A percentile compares a stretch with the other conserved stretches of the same genome.
These are phyloP conservation scores for Mola mola DNA, from an alignment of 2,113 vertebrate species.

Conservation along the genomic window DNA sequence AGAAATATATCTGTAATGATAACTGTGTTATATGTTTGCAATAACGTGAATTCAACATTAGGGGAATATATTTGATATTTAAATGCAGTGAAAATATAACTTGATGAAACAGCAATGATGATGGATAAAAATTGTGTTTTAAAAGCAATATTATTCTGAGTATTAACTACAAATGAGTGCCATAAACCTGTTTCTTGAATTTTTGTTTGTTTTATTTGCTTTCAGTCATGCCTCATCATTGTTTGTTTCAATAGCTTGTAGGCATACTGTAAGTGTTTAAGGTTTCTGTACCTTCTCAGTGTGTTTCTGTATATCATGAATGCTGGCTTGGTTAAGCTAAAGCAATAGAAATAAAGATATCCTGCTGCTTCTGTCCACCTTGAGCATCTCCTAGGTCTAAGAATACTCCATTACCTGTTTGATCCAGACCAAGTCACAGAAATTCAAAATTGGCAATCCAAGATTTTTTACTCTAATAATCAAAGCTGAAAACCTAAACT, in stretches of 20 bases:
- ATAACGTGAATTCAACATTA: constrained; percentile 75
- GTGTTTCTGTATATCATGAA: constrained; percentile 73
- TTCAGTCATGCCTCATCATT: constrained; percentile 56
- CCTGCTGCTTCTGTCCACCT: constrained; percentile 67
- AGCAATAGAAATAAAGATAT: constrained; percentile 73
- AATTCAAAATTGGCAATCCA: too few relatives aligned
- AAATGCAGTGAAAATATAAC: constrained; percentile 68
- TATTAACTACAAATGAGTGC: constrained; percentile 64
- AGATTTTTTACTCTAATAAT: too few relatives aligned
- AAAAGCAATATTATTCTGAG: constrained; percentile 76
- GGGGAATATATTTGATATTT: constrained; percentile 81
- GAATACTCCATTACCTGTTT: too few relatives aligned
- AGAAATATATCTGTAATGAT: constrained; percentile 69
- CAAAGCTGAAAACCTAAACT: too few relatives aligned
- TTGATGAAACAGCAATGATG: constrained; percentile 44
- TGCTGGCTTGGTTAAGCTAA: constrained; percentile 69
- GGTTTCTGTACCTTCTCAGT: constrained; percentile 69
- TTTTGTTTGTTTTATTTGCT: constrained; percentile 39
- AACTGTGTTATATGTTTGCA: constrained; percentile 78
- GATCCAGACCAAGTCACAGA: background rate
- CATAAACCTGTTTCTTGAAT: constrained; percentile 54
- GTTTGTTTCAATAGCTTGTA: constrained; percentile 56
- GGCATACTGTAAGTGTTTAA: constrained; percentile 61
- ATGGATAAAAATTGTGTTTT: constrained; percentile 65
- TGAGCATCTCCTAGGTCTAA: constrained; percentile 18